These are phyloP conservation scores for Steatocranus sp. DNA, from an alignment of 2,797 vertebrate genomes.

Conservation along the genomic window DNA sequence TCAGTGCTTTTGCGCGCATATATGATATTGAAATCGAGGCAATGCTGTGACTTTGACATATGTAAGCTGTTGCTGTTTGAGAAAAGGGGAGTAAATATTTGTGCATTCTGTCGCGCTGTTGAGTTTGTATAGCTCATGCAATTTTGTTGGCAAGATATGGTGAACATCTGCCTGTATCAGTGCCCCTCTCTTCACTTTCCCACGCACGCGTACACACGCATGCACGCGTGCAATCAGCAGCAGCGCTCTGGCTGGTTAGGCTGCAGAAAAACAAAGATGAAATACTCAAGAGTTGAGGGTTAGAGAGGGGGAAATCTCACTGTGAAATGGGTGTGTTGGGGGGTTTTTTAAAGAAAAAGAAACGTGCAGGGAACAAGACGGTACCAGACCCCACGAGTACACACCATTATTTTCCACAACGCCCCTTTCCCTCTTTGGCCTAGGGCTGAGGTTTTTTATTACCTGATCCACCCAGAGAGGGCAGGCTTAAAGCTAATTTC, in stretches of 20 bases:
- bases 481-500: neutral
- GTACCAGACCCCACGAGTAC: slow-evolving; percentile 8
- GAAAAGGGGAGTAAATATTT: neutral
- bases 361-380: neutral
- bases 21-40: neutral
- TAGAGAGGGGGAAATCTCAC: neutral
- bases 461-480: slow-evolving; percentile 26
- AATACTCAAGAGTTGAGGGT: neutral
- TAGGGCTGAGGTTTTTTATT: slow-evolving; percentile 38
- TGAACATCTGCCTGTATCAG: slow-evolving; percentile 39
- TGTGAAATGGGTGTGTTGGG: neutral
- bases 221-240: neutral
- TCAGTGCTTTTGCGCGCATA: neutral
- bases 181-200: slow-evolving; percentile 10
- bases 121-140: neutral
- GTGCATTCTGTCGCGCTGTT: neutral
- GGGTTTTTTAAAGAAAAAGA: neutral
- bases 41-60: slow-evolving; percentile 24
- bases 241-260: neutral
- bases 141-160: slow-evolving; percentile 7
- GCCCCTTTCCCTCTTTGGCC: slow-evolving; percentile 63
- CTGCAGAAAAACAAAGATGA: slow-evolving; percentile 16
- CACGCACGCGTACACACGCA: neutral
- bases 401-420: slow-evolving; percentile 46
- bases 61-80: slow-evolving; percentile 42